Evolutionary conservation across 1,140 invertebrate genomes (phyloP).

Genomic region (Drosophila hydei): DNA sequence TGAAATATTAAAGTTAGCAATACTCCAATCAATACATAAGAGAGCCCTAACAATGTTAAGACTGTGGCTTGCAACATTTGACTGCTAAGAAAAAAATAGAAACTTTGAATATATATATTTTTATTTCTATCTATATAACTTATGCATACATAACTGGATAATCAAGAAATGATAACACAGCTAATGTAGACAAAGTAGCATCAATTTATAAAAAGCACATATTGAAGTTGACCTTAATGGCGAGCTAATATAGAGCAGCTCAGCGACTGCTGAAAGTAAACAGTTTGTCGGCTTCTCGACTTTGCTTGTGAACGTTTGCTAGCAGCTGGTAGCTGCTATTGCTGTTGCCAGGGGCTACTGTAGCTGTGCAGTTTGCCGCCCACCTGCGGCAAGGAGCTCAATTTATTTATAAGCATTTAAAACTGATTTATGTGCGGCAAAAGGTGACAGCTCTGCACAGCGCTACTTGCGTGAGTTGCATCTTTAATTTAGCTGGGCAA

Average conservation of each 20-base stretch:
- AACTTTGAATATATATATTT: no score
- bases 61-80: no score
- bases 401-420: constrained; percentile 82
- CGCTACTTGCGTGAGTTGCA: constrained; percentile 58
- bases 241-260: background rate
- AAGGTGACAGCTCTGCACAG: constrained; percentile 38
- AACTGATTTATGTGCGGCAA: constrained; percentile 74
- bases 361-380: constrained; percentile 5
- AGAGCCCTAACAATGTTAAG: no score
- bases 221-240: constrained; percentile 7
- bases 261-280: constrained; percentile 1
- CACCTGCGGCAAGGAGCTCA: constrained; percentile 50
- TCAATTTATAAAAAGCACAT: background rate
- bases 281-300: constrained; percentile 10
- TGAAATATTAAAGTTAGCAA: background rate
- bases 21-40: no score
- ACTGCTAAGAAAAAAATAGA: no score
- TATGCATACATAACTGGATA: no score
- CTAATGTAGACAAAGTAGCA: no score
- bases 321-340: background rate
- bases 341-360: constrained; percentile 28
- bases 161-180: no score
- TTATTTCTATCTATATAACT: no score
- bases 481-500: constrained; percentile 73
- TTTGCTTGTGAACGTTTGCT: background rate